These are phyloP conservation scores for Philotrypesis tridentata DNA, from an alignment of 1,140 invertebrate species.

Conservation along the genomic window DNA sequence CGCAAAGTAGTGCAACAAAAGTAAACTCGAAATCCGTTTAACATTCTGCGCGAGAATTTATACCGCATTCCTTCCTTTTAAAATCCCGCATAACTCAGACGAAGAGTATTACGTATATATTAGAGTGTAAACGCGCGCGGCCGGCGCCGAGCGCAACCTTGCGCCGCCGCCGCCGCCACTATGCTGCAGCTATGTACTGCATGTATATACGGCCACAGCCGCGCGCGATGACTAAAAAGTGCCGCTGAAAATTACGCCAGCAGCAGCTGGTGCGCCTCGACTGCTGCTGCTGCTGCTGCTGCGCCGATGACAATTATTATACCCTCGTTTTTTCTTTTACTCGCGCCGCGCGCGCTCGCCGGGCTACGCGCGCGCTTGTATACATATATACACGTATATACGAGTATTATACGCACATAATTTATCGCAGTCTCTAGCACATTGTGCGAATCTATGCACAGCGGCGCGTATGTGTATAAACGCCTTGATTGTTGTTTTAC, in stretches of 20 bases:
- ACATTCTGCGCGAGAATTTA: conserved; percentile 14
- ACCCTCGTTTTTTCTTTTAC: not conserved
- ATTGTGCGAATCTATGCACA: no score
- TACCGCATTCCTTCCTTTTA: not conserved
- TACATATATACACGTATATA: no score
- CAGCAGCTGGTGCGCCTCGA: no score
- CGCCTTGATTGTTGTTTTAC: no score
- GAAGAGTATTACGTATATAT: conserved; percentile 31
- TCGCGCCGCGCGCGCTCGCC: no score
- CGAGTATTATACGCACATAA: no score
- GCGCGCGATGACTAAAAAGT: conserved; percentile 40
- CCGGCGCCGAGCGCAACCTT: conserved; percentile 19
- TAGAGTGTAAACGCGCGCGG: not conserved
- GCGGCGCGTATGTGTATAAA: no score
- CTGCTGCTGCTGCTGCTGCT: conserved; percentile 16
- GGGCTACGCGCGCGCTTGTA: no score
- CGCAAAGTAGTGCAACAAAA: not conserved
- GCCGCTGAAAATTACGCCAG: conserved; percentile 24
- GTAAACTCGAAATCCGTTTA: conserved; percentile 33
- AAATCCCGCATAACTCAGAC: not conserved
- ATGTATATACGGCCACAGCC: no score
- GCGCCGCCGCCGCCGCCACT: no score
- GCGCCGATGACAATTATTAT: conserved; percentile 30
- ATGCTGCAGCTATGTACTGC: no score
- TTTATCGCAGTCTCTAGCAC: no score